Evolutionary conservation across 2,888 invertebrate species (phyloP).

Genomic region (Drosophila formosana): DNA sequence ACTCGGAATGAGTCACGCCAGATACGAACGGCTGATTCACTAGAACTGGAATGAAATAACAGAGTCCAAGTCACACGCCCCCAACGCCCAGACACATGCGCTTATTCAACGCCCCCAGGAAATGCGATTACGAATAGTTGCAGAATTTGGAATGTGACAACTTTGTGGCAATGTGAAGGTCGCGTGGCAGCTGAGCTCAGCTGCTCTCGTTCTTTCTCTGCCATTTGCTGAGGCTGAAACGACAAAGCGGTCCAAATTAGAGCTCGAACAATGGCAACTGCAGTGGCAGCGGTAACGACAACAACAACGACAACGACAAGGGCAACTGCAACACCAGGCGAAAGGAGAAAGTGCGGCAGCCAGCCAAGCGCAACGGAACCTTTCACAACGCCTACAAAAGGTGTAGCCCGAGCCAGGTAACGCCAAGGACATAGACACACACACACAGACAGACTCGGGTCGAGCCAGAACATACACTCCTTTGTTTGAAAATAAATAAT

Average conservation of each 20-base stretch:
- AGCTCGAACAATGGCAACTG: conserved; percentile 54
- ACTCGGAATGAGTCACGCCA: conserved; percentile 45
- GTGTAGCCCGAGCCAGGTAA: conserved; percentile 60
- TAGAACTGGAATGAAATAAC: conserved; percentile 55
- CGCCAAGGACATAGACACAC: conserved; percentile 43
- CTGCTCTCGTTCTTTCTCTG: conserved; percentile 29
- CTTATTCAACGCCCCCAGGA: conserved; percentile 17
- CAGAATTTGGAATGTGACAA: conserved; percentile 15
- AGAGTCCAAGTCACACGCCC: conserved; percentile 6
- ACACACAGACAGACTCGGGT: conserved; percentile 1
- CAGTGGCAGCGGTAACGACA: conserved; percentile 41
- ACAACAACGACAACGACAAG: conserved; percentile 40
- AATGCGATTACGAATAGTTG: conserved; percentile 13
- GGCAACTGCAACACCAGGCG: conserved; percentile 43
- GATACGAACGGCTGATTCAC: conserved; percentile 46
- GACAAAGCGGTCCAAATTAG: conserved; percentile 63
- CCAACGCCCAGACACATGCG: conserved; percentile 18
- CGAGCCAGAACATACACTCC: conserved; percentile 30
- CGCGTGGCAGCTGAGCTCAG: conserved; percentile 46
- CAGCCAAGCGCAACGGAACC: conserved; percentile 63
- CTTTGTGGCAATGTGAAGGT: conserved; percentile 64
- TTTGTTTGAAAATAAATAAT: conserved; percentile 67
- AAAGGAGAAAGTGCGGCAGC: conserved; percentile 70
- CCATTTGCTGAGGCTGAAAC: conserved; percentile 23
- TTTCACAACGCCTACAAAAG: conserved; percentile 60